Evolutionary conservation across 2,888 invertebrate genomes (phyloP), one percentile per base, ranked within the genome.

Genomic region (Cantharis rustica): DNA sequence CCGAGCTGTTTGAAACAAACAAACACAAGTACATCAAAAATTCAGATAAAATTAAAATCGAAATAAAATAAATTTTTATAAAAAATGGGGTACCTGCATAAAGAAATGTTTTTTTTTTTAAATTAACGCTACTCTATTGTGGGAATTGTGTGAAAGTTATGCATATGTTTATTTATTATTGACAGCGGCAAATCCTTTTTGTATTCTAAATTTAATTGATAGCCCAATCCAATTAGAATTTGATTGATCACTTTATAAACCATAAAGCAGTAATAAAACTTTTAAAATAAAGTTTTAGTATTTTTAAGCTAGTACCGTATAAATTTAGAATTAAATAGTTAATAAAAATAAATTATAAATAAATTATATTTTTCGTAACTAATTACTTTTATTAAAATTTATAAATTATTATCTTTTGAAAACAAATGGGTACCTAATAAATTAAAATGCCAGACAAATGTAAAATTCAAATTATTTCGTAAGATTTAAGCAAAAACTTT

Each of bases 1-100:
- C 89, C 1, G 88, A 92, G 10, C 89, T 98, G 16, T 98, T 98
- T 85, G 95, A 98, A 78, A 90, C 90, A n/a, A 91, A 98, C 83
- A 98, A 98, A 86, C 88, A 89, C 11, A 93, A 95, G 82, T 97
- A 96, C 86, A 83, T 94, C 76, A 86, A 90, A 75, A 89, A 94
- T 83, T 88, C 91, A 11, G 90, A 93, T 77, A 89, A 91, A 5
- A 68, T 68, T 16, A 71, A 62, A 23, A 17, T 73, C 11, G 61
- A 62, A 61, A 73, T 73, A 20, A 66, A 16, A 23, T 66, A n/a
- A 20, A n/a, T 20, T n/a, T n/a, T n/a, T n/a, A n/a, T n/a, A 31
- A 31, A 10, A 10, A 10, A 26, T 17, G 17, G 17, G 3, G 17
- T 17, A 17, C 17, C 3, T 17, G 17, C 1, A 17, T 17, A 2